Conservation (phyloP, 2,797 vertebrate genomes). For the Bradypodion pumilum region DNA sequence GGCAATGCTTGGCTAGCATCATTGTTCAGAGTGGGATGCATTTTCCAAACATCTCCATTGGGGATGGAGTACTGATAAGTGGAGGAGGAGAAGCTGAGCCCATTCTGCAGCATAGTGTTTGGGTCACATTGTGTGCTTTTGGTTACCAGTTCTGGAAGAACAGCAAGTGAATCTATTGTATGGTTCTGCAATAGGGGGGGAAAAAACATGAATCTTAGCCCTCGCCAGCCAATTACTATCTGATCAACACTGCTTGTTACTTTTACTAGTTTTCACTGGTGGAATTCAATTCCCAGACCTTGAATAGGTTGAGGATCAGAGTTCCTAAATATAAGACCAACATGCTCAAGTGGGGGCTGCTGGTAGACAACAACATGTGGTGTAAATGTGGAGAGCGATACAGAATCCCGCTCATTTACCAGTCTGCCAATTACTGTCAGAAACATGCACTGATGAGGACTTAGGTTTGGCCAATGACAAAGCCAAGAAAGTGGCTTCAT, state of each 20-base stretch:
- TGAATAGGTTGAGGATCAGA: no score
- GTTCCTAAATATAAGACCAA: no score
- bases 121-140: conserved; percentile 74
- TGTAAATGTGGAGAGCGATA: no score
- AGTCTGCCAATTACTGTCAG: no score
- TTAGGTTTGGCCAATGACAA: no score
- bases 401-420: no score
- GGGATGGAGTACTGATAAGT: conserved; percentile 79
- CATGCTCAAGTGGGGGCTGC: no score
- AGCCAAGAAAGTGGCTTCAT: no score
- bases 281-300: no score
- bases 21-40: conserved; percentile 64
- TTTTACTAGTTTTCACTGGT: background rate
- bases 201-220: conserved; percentile 33
- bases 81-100: conserved; percentile 73
- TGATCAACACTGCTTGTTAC: background rate
- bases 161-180: conserved; percentile 77
- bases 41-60: conserved; percentile 73
- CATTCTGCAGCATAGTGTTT: conserved; percentile 79
- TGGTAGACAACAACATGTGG: no score
- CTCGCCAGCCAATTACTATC: background rate
- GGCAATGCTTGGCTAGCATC: conserved; percentile 61
- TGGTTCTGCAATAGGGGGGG: conserved; percentile 79
- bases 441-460: no score
- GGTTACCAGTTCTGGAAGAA: conserved; percentile 74